Evolutionary conservation across 2,113 vertebrate genomes (phyloP), one percentile per base, ranked within the genome.

Genomic region (Cyanoramphus novaezelandiae): DNA sequence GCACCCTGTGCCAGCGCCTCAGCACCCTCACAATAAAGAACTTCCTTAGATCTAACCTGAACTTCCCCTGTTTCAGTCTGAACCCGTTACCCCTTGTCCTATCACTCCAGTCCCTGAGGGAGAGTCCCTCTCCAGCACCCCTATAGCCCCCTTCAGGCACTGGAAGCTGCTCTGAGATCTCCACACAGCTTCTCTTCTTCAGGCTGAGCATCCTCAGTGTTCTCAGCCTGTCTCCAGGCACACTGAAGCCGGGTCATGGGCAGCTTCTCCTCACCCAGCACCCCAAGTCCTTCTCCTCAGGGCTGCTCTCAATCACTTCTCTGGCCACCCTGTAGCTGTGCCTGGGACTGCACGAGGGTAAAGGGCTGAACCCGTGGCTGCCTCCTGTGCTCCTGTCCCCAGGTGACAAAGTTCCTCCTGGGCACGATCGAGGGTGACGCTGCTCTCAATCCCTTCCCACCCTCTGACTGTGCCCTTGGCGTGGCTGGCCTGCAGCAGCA

Each of bases 391-490:
- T 74, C 39, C 62, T 33, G 13, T 46, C 8, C 46, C 13, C 13
- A 7, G 25, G 39, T 35, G 57, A 55, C 0, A 2, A 68, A 35
- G 55, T 43, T 81, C 7, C 76, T 75, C 55, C 46, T 18, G 52
- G 33, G 4, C 35, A 14, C 0, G 0, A 3, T 0, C 0, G 4
- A 79, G 5, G 44, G 17, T 79, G 82, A 83, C 1, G 0, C 37
- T 17, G 13, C n/a, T 27, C 6, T 5, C 2, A 49, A 10, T 4
- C 69, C 39, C 44, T 50, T 28, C 33, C 41, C 8, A 64, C 16
- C 29, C 81, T 71, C 31, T 55, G 65, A 5, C 41, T 1, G 0
- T 49, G 71, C 52, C 64, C 69, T 35, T 2, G 12, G 50, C 4
- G 13, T 53, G 83, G 57, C 49, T 62, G 72, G 5, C 46, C 52